A percentile compares a stretch with the other conserved stretches of the same genome.
phyloP scores from a whole-genome alignment of 2,113 vertebrate species.

The Chloropsis hardwickii region DNA sequence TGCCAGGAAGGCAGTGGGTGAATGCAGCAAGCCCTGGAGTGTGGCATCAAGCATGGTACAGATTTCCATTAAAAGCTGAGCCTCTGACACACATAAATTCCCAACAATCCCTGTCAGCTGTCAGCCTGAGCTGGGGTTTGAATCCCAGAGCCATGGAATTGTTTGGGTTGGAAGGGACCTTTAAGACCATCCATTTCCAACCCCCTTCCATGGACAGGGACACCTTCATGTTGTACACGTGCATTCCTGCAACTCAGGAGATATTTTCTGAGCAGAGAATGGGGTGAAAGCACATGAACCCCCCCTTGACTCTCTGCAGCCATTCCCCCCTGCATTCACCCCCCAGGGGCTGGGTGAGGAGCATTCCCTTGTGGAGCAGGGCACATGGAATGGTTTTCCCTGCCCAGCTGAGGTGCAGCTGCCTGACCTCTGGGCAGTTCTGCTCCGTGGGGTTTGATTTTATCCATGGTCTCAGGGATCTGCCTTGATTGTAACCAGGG shows the following conservation, averaged over 20 bases:
- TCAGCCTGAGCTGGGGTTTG: not conserved
- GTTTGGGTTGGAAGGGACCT: not conserved
- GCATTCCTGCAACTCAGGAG: not conserved
- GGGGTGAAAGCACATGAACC: fast-evolving
- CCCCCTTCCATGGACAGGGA: not conserved
- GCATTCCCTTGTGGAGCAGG: not conserved
- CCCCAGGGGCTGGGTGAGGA: not conserved
- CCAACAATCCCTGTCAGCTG: not conserved
- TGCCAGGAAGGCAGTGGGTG: not conserved
- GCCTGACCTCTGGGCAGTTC: not conserved
- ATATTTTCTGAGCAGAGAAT: fast-evolving
- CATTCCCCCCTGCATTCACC: not conserved
- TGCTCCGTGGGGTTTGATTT: not conserved
- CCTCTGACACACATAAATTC: not conserved
- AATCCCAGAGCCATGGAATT: not conserved
- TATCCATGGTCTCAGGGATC: fast-evolving
- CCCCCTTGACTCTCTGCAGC: not conserved
- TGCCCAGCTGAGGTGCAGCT: not conserved
- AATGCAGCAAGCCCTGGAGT: not conserved
- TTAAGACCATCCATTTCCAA: not conserved
- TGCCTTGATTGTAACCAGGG: not conserved
- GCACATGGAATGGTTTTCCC: not conserved
- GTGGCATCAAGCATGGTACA: fast-evolving
- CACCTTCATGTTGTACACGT: not conserved
- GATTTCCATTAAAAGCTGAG: not conserved